These are phyloP conservation scores for Micrasema minimum DNA, from an alignment of 1,140 invertebrate species.

Conservation along the genomic window DNA sequence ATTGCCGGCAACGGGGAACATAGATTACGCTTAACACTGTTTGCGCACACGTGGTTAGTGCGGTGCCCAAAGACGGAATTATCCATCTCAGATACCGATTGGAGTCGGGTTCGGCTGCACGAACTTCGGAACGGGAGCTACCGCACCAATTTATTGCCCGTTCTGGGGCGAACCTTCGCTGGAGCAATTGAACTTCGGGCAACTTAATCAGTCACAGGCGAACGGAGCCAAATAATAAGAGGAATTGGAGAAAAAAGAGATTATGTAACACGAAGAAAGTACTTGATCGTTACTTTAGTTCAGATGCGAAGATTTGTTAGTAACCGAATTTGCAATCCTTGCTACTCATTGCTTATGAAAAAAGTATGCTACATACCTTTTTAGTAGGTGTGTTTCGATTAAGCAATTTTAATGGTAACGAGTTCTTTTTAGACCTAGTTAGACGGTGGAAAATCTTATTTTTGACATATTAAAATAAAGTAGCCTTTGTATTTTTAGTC, in stretches of 20 bases:
- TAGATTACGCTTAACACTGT: conserved; percentile 13
- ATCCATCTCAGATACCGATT: conserved; percentile 22
- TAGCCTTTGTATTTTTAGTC: no score
- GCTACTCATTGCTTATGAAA: no score
- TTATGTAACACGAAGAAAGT: no score
- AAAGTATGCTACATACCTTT: no score
- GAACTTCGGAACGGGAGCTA: conserved; percentile 7
- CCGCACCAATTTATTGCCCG: conserved; percentile 28
- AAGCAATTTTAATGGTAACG: no score
- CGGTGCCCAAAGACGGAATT: conserved; percentile 13
- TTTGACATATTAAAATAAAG: no score
- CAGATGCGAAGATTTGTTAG: no score
- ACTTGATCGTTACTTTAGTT: no score
- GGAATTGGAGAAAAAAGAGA: neutral
- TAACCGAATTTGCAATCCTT: no score
- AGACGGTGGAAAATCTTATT: no score
- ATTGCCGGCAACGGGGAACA: neutral
- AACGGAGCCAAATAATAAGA: conserved; percentile 16
- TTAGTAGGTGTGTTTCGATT: no score
- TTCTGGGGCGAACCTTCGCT: conserved; percentile 10
- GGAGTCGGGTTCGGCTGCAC: conserved; percentile 1
- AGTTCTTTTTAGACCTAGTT: no score
- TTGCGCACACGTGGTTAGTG: conserved; percentile 18
- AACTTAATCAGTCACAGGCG: conserved; percentile 28
- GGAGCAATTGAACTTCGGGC: conserved; percentile 29